A percentile compares a stretch with the other conserved stretches of the same genome.
These are phyloP conservation scores for Glossosoma conforme DNA, from an alignment of 1,140 invertebrate species.

Conservation along the genomic window DNA sequence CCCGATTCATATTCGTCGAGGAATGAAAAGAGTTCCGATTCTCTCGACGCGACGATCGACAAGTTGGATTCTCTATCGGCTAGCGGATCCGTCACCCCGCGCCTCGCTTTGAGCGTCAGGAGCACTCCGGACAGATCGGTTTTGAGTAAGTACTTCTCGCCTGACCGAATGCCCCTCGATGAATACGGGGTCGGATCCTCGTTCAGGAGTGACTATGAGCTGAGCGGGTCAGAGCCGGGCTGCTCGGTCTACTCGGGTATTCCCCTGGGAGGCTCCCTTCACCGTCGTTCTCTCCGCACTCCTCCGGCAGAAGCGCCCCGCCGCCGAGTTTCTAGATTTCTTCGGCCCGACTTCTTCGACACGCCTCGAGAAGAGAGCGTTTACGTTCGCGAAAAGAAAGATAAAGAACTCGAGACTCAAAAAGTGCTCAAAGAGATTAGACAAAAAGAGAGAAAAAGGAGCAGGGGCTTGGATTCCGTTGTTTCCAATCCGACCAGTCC, in stretches of 20 bases:
- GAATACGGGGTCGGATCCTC: slow-evolving; percentile 26
- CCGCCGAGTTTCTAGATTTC: slow-evolving; percentile 63
- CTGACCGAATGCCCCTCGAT: slow-evolving; percentile 36
- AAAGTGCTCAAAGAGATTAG: slow-evolving; percentile 59
- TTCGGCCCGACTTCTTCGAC: slow-evolving; percentile 75
- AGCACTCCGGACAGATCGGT: slow-evolving; percentile 49
- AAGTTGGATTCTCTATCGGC: slow-evolving; percentile 15
- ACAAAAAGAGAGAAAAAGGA: slow-evolving; percentile 55
- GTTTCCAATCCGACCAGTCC: slow-evolving; percentile 32
- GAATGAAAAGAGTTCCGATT: slow-evolving; percentile 17
- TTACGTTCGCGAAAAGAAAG: slow-evolving; percentile 65
- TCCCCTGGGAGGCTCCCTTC: slow-evolving; percentile 31
- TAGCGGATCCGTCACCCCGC: slow-evolving; percentile 19
- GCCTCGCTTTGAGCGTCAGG: slow-evolving; percentile 29
- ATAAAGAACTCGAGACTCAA: slow-evolving; percentile 58
- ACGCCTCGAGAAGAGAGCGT: slow-evolving; percentile 63
- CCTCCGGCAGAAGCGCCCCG: slow-evolving; percentile 41
- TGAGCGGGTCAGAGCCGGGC: slow-evolving; percentile 36
- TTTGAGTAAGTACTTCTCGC: slow-evolving; percentile 52
- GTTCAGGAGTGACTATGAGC: slow-evolving; percentile 28
- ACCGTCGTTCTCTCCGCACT: slow-evolving; percentile 42
- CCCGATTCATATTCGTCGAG: slow-evolving; percentile 7
- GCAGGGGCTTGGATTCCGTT: slow-evolving; percentile 40
- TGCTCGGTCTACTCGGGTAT: slow-evolving; percentile 29
- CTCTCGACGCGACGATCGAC: slow-evolving; percentile 8